Evolutionary conservation across 1,140 invertebrate species (phyloP).

Genomic region (Sitophilus oryzae): DNA sequence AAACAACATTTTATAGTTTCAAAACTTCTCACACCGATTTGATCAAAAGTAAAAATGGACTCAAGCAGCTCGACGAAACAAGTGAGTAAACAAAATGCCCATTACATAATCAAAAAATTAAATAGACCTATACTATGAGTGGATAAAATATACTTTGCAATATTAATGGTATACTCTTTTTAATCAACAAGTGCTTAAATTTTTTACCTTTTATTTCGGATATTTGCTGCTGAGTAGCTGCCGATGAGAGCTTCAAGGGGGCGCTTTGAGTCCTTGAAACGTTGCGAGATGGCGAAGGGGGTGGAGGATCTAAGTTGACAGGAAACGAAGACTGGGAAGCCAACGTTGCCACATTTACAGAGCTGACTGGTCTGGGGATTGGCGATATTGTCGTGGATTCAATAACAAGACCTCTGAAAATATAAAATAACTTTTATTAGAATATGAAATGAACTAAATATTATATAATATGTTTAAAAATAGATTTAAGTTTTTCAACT

Average conservation of each 20-base stretch:
- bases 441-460: neutral
- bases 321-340: conserved; percentile 35
- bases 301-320: conserved; percentile 36
- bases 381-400: conserved; percentile 38
- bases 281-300: conserved; percentile 19
- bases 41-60: no score
- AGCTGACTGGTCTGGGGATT: conserved; percentile 39
- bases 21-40: no score
- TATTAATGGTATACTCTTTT: no score
- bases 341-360: conserved; percentile 36
- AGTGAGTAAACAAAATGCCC: no score
- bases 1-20: no score
- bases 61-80: no score
- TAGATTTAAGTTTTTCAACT: no score
- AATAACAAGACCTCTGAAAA: conserved; percentile 9
- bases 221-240: conserved; percentile 2
- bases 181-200: no score
- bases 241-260: conserved; percentile 11
- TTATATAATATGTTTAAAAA: no score
- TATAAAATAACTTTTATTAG: neutral
- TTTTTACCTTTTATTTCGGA: conserved; percentile 5
- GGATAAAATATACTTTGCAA: no score
- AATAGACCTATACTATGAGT: no score
- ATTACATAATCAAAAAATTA: no score
- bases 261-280: conserved; percentile 18